Evolutionary conservation across 1,140 invertebrate genomes (phyloP), one percentile per base, ranked within the genome.

Genomic region (Bombus waltoni): DNA sequence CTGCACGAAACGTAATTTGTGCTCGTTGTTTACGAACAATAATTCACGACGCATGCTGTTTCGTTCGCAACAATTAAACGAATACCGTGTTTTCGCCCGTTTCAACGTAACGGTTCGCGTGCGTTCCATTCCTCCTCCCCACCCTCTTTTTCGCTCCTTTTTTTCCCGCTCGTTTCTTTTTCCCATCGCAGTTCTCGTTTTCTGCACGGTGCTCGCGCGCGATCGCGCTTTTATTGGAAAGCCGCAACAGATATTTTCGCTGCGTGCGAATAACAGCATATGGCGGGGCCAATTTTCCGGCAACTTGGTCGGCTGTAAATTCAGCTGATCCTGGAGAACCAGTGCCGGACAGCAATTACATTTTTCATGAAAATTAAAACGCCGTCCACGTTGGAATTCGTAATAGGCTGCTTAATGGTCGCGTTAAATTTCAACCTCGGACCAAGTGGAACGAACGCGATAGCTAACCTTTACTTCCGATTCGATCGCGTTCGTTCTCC

Each of bases 361-460:
- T 84, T 84, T 84, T 80, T 80, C 76, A 44, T 40, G 76, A 44
- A 84, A 84, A 84, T 84, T 84, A 84, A 84, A 79, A 84, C 22
- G 53, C 76, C 76, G 66, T 11, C 38, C n/a, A 28, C 47, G 18
- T 32, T 53, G 66, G 76, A 72, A 84, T 80, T 68, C 42, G 76
- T 84, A 71, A 71, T 72, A 35, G 76, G 65, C 53, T 28, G 76
- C 53, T 78, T 70, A 83, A 83, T 78, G 74, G 13, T n/a, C 74
- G 47, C 65, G 66, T 80, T 62, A 62, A 71, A 80, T 84, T 79
- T 53, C 8, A 11, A 47, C 32, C 15, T 18, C 8, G 35, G 13
- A 35, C 18, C 32, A 47, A 3, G n/a, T 32, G 18, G n/a, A 44
- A 47, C 40, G 22, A 44, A 25, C 42, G 1, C 75, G 59, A 62